Conservation (phyloP, 2,797 vertebrate species). For the Petrocephalus schoutedeni region DNA sequence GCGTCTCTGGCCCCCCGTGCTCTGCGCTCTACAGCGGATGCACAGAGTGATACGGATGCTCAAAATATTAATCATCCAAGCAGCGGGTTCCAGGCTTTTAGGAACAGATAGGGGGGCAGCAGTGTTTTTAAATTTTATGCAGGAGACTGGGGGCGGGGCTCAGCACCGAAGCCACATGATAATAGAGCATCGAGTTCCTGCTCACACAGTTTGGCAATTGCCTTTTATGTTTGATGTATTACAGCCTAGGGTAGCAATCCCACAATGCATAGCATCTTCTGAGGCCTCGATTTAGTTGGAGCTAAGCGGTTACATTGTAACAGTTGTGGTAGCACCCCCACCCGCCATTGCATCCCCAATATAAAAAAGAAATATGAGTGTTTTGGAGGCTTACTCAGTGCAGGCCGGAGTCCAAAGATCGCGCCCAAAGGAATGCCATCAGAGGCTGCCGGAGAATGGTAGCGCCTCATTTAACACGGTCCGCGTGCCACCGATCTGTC, state of each 20-base stretch:
- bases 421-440: neutral
- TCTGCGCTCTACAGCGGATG: slow-evolving; percentile 45
- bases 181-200: neutral
- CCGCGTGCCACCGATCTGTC: neutral
- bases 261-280: neutral
- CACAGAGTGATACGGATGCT: slow-evolving; percentile 52
- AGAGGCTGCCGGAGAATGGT: neutral
- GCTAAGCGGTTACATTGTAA: neutral
- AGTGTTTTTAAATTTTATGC: neutral
- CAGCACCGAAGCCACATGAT: neutral
- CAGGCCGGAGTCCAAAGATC: neutral
- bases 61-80: slow-evolving; percentile 53
- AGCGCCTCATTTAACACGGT: neutral
- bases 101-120: slow-evolving; percentile 44
- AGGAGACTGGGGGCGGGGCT: neutral
- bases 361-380: neutral
- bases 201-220: neutral
- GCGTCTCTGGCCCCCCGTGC: slow-evolving; percentile 15
- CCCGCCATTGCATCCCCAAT: neutral
- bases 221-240: neutral
- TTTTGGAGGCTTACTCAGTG: neutral
- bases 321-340: neutral
- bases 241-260: neutral
- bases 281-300: neutral
- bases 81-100: slow-evolving; percentile 52